Evolutionary conservation across 92 coral and sea anemone genomes (phyloP).

Genomic region (Parazoanthus atlanticus): DNA sequence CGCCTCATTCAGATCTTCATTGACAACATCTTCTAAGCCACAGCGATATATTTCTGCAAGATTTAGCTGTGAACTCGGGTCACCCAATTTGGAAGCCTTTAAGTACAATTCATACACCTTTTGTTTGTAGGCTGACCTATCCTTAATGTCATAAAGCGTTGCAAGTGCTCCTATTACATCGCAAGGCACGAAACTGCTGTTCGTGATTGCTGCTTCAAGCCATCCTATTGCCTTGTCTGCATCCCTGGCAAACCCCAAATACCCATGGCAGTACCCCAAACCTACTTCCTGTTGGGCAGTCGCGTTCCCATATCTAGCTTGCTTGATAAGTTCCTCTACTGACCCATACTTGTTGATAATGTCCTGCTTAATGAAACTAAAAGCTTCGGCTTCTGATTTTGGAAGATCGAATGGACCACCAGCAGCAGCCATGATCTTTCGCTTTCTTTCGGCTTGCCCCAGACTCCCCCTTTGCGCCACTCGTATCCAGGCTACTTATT

Average conservation of each 20-base stretch:
- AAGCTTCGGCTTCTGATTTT: not conserved
- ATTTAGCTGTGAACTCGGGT: constrained; percentile 48
- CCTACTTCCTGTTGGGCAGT: constrained; percentile 63
- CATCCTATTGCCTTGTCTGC: constrained; percentile 70
- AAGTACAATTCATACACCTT: constrained; percentile 69
- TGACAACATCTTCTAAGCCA: constrained; percentile 69
- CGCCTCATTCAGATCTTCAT: constrained; percentile 67
- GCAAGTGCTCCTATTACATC: constrained; percentile 34
- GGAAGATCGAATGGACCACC: not conserved
- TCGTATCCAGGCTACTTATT: not conserved
- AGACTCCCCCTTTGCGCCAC: not conserved
- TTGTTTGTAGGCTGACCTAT: constrained; percentile 42
- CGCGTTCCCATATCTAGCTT: constrained; percentile 58
- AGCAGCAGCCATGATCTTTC: not conserved
- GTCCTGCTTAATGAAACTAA: not conserved
- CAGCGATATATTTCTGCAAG: constrained; percentile 74
- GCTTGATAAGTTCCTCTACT: constrained; percentile 37
- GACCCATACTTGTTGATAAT: constrained; percentile 50
- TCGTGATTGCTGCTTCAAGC: constrained; percentile 55
- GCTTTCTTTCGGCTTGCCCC: not conserved
- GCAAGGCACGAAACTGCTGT: constrained; percentile 11
- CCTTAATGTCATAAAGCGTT: constrained; percentile 51
- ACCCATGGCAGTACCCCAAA: constrained; percentile 49
- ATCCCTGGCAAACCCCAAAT: constrained; percentile 50
- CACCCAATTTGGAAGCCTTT: constrained; percentile 59